phyloP scores from a whole-genome alignment of 1,140 invertebrate genomes.

The Stenopsyche tienmushanensis region DNA sequence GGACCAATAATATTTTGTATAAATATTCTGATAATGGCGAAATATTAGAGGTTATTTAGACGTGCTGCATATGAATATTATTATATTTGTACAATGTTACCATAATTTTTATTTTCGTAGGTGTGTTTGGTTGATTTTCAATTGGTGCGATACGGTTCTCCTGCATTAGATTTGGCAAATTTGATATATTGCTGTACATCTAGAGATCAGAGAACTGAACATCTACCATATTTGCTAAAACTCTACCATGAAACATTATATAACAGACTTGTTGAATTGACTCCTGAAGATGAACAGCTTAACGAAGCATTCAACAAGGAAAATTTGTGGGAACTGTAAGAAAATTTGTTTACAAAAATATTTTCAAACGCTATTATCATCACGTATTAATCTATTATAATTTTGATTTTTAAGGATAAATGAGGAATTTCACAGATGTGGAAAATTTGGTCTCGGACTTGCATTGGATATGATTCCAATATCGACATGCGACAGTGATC shows the following conservation, averaged over 20 bases:
- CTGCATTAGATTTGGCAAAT: constrained; percentile 67
- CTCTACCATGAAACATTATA: constrained; percentile 59
- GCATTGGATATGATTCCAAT: constrained; percentile 72
- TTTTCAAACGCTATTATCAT: background rate
- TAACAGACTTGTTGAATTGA: constrained; percentile 51
- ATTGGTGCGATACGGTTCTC: constrained; percentile 66
- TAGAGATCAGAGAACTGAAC: constrained; percentile 57
- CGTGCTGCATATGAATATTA: background rate
- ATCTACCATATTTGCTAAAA: constrained; percentile 60
- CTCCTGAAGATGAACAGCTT: constrained; percentile 52
- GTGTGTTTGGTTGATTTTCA: constrained; percentile 72
- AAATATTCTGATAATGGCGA: constrained; percentile 54
- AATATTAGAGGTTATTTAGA: constrained; percentile 55
- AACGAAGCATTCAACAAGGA: constrained; percentile 51
- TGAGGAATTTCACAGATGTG: constrained; percentile 64
- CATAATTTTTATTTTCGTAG: no score
- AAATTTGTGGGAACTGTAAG: constrained; percentile 61
- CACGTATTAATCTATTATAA: background rate
- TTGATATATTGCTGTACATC: constrained; percentile 67
- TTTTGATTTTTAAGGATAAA: constrained; percentile 53
- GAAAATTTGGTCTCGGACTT: constrained; percentile 65
- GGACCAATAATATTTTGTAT: constrained; percentile 75
- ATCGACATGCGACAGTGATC: constrained; percentile 67
- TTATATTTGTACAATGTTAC: no score
- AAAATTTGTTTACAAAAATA: constrained; percentile 32